Evolutionary conservation across 2,797 vertebrate genomes (phyloP).

Genomic region (Staurois parvus): DNA sequence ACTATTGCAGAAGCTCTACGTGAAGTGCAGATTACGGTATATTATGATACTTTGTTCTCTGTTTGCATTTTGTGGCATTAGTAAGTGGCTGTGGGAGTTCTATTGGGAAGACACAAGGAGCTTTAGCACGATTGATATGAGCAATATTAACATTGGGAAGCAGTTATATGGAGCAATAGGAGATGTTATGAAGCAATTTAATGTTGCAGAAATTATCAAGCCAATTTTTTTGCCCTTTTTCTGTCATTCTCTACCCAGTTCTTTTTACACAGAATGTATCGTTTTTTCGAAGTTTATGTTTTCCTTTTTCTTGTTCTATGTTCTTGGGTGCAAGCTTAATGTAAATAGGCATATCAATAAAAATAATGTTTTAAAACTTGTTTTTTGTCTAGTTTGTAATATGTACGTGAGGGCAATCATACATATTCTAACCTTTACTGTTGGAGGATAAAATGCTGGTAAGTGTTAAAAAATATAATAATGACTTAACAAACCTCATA

Average conservation of each 20-base stretch:
- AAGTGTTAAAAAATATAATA: too few relatives aligned
- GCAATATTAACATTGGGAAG: slow-evolving; percentile 42
- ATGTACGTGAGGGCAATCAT: too few relatives aligned
- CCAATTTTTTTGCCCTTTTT: slow-evolving; percentile 24
- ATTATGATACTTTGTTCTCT: slow-evolving; percentile 34
- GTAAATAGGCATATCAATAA: too few relatives aligned
- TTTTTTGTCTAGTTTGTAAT: too few relatives aligned
- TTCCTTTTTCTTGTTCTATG: neutral
- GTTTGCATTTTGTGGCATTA: slow-evolving; percentile 45
- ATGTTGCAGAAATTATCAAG: slow-evolving; percentile 45
- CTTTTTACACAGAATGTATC: slow-evolving; percentile 3
- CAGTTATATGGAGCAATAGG: slow-evolving; percentile 27
- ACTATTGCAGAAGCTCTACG: neutral
- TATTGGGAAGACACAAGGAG: slow-evolving; percentile 37
- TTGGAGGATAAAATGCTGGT: too few relatives aligned
- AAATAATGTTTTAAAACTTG: too few relatives aligned
- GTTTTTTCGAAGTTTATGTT: neutral
- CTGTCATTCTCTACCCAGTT: slow-evolving; percentile 15
- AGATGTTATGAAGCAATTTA: slow-evolving; percentile 40
- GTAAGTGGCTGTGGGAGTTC: slow-evolving; percentile 46
- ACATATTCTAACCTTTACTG: too few relatives aligned
- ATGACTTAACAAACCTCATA: too few relatives aligned
- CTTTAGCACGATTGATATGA: slow-evolving; percentile 44
- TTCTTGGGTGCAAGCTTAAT: too few relatives aligned
- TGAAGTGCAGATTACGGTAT: slow-evolving; percentile 15